Percentiles rank a stretch among this genome's conserved stretches.
Conservation (phyloP, 2,888 invertebrate species). For the Nymphalis c-album region DNA sequence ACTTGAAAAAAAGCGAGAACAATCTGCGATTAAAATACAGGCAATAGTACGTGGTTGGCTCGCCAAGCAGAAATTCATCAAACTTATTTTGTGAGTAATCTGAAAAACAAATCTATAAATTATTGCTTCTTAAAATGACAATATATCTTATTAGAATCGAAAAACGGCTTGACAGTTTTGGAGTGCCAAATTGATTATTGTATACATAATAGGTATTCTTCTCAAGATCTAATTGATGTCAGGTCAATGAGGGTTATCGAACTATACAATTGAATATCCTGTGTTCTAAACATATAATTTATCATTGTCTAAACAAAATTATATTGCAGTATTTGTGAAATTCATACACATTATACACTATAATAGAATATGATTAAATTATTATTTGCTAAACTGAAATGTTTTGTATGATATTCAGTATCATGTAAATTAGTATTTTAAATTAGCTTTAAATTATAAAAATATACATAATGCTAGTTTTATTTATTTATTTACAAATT, state of each 20-base stretch:
- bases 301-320: not conserved
- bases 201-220: not conserved
- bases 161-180: not conserved
- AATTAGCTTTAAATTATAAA: too few species aligned
- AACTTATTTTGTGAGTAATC: constrained; percentile 85
- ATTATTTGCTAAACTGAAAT: too few species aligned
- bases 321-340: not conserved
- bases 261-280: not conserved
- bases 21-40: constrained; percentile 88
- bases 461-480: too few species aligned
- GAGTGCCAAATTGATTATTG: not conserved
- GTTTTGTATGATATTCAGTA: too few species aligned
- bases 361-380: not conserved
- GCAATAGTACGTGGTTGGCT: constrained; percentile 88
- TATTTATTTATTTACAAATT: too few species aligned
- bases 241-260: not conserved
- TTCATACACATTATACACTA: not conserved
- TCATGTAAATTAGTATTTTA: too few species aligned
- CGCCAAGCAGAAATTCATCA: constrained; percentile 83
- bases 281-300: not conserved
- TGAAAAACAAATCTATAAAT: not conserved
- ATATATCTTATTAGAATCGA: not conserved
- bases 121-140: not conserved
- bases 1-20: constrained; percentile 89
- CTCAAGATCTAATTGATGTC: not conserved